Conservation (phyloP, 2,888 invertebrate genomes). For the Eupithecia vulgata region DNA sequence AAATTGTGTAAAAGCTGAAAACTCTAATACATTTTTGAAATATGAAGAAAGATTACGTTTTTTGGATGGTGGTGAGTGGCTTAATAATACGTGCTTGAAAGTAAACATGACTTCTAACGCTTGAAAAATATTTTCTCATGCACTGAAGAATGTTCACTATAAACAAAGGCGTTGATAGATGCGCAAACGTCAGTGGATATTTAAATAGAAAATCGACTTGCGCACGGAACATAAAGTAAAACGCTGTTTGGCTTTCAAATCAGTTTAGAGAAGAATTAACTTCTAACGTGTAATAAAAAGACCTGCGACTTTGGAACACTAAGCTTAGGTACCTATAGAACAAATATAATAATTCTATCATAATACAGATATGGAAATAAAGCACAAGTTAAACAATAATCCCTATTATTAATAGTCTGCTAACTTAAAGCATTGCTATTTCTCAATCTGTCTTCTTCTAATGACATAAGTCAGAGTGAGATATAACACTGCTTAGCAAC, state of each 20-base stretch:
- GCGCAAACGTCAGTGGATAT: constrained; percentile 37
- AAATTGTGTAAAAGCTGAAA: neutral
- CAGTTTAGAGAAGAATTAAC: neutral
- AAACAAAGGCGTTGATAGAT: constrained; percentile 50
- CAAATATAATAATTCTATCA: too few species aligned
- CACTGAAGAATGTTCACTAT: constrained; percentile 43
- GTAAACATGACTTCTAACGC: neutral
- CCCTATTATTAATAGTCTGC: too few species aligned
- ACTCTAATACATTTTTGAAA: too few species aligned
- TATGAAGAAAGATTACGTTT: too few species aligned
- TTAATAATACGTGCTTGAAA: neutral
- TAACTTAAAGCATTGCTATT: too few species aligned
- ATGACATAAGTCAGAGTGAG: too few species aligned
- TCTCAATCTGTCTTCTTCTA: too few species aligned
- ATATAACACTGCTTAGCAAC: too few species aligned
- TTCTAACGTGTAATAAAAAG: neutral
- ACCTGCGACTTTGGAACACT: too few species aligned
- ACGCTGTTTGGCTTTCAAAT: neutral
- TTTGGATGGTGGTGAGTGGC: too few species aligned
- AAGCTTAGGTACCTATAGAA: too few species aligned
- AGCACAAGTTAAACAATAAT: neutral
- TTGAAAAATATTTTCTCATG: neutral
- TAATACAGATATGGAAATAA: neutral
- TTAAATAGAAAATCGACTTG: constrained; percentile 21
- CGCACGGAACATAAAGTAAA: neutral